A percentile compares a stretch with the other conserved stretches of the same genome.
These are phyloP conservation scores for Rhagologus leucostigma DNA, from an alignment of 2,113 vertebrate species.

Conservation along the genomic window DNA sequence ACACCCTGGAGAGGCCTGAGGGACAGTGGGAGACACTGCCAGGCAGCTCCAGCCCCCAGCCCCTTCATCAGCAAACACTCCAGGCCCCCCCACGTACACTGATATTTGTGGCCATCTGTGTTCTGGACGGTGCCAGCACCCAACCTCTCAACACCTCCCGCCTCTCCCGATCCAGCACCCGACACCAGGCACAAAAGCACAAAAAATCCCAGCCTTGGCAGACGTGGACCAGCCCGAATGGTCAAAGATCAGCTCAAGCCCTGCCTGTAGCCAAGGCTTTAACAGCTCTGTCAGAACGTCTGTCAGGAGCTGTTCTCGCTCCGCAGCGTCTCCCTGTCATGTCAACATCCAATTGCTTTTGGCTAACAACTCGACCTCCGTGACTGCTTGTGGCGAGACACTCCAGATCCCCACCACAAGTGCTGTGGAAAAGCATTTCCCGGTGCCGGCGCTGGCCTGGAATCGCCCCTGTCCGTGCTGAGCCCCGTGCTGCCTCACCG, in stretches of 20 bases:
- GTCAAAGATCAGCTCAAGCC: neutral
- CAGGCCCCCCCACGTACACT: neutral
- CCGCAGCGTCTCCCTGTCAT: neutral
- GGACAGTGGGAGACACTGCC: neutral
- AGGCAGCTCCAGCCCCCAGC: neutral
- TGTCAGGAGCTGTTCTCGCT: neutral
- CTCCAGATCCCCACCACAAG: neutral
- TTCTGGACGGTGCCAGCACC: neutral
- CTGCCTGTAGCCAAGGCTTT: neutral
- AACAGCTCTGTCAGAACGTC: neutral
- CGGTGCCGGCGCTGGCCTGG: neutral
- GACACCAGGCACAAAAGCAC: neutral
- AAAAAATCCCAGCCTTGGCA: neutral
- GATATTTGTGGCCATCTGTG: neutral
- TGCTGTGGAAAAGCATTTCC: neutral
- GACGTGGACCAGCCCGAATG: neutral
- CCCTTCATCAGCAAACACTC: too few species aligned
- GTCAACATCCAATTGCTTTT: neutral
- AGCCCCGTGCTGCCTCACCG: rapidly evolving
- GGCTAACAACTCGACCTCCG: neutral
- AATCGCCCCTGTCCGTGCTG: neutral
- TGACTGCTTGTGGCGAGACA: neutral
- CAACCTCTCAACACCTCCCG: neutral
- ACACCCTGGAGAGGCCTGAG: neutral
- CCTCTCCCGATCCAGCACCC: neutral